Percentiles rank a stretch among this genome's conserved stretches.
Conservation (phyloP, 2,797 vertebrate genomes). For the Jordanella pulchra region DNA sequence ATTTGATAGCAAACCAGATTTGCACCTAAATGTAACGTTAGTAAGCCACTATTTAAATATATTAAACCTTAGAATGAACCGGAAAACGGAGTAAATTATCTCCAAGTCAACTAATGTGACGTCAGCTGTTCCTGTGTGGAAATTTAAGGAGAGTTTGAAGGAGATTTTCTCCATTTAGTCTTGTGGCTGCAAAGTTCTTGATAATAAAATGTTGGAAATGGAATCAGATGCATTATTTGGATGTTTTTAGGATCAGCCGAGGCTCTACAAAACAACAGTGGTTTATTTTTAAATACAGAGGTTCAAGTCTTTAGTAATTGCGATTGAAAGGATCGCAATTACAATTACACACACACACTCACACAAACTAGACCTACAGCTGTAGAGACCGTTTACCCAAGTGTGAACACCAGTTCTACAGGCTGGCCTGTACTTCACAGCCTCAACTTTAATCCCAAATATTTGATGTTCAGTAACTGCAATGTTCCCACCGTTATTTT, state of each 20-base stretch:
- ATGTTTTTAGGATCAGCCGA: conserved; percentile 2
- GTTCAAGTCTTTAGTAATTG: too few species aligned
- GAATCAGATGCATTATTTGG: neutral
- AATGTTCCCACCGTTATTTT: conserved; percentile 30
- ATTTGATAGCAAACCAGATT: neutral
- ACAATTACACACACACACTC: too few species aligned
- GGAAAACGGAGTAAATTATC: conserved; percentile 47
- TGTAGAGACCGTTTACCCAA: neutral
- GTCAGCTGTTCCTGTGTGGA: conserved; percentile 12
- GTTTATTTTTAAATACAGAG: neutral
- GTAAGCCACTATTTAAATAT: too few species aligned
- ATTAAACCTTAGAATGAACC: conserved; percentile 24
- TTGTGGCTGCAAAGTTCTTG: conserved; percentile 7
- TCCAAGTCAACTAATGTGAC: conserved; percentile 11
- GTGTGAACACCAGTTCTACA: neutral
- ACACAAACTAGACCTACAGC: neutral
- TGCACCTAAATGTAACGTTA: neutral
- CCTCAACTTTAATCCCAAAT: conserved; percentile 22
- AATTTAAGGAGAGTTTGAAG: conserved; percentile 23
- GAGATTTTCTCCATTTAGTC: conserved; percentile 6
- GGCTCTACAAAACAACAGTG: neutral
- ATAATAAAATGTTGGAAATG: neutral
- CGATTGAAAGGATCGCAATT: too few species aligned
- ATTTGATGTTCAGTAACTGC: conserved; percentile 12
- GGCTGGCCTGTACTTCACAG: neutral